phyloP scores from a whole-genome alignment of 2,113 vertebrate species.

The Grallaria varia region DNA sequence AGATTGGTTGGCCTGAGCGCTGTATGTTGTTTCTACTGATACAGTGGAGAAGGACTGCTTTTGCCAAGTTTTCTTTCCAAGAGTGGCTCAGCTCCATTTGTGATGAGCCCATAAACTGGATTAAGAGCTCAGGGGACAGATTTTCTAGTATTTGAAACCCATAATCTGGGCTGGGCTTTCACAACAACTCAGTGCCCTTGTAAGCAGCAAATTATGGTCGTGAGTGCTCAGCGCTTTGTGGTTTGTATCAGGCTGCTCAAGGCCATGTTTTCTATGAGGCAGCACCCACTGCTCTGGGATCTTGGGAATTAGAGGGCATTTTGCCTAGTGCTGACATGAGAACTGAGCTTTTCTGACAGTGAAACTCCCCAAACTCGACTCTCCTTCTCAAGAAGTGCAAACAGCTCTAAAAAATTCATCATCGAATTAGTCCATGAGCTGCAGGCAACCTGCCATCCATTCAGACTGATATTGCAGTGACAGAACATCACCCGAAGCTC shows the following conservation, averaged over 20 bases:
- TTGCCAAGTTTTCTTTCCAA: constrained; percentile 4
- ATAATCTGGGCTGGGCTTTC: not conserved
- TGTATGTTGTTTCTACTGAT: not conserved
- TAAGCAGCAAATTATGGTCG: not conserved
- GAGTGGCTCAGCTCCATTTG: not conserved
- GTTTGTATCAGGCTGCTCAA: not conserved
- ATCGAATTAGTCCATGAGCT: not conserved
- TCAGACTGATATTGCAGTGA: not conserved
- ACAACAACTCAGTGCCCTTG: not conserved
- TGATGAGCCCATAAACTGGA: not conserved
- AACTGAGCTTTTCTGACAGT: not conserved
- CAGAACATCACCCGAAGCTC: not conserved
- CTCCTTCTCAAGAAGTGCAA: not conserved
- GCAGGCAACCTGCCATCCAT: not conserved
- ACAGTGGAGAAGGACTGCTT: not conserved
- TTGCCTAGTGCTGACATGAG: accelerated
- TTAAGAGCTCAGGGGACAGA: constrained; percentile 3
- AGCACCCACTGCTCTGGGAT: not conserved
- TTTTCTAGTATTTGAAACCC: not conserved
- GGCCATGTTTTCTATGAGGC: not conserved
- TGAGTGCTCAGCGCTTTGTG: not conserved
- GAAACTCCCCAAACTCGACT: not conserved
- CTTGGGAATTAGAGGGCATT: not conserved
- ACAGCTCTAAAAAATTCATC: not conserved
- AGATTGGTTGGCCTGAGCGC: not conserved